A percentile compares a stretch with the other conserved stretches of the same genome.
Evolutionary conservation across 1,140 invertebrate species (phyloP).

Genomic region (Oryctes rhinoceros): DNA sequence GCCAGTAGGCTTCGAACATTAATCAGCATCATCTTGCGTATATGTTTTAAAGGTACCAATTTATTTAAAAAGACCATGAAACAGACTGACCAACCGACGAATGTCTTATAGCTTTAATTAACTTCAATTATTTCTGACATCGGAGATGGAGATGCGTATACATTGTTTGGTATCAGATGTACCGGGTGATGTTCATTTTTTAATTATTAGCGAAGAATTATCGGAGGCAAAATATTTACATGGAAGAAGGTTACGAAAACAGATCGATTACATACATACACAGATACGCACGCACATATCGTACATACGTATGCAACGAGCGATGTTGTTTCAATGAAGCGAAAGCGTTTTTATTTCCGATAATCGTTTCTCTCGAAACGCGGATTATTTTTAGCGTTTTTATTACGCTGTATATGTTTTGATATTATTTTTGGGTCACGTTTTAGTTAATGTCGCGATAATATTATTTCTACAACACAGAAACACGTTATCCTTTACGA

Average conservation of each 20-base stretch:
- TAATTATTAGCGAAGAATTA: not conserved
- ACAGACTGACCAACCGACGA: no score
- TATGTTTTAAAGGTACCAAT: no score
- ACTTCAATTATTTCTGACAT: no score
- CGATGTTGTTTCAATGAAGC: no score
- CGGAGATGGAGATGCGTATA: not conserved
- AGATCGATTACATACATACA: not conserved
- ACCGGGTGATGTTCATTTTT: not conserved
- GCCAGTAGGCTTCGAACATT: no score
- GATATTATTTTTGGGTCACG: not conserved
- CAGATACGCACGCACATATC: not conserved
- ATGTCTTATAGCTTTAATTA: no score
- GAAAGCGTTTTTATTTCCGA: not conserved
- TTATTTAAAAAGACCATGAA: no score
- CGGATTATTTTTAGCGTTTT: not conserved
- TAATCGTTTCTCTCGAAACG: not conserved
- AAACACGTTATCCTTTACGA: no score
- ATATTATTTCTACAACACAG: no score
- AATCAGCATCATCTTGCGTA: no score
- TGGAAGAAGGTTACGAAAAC: constrained; percentile 1
- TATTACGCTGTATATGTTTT: not conserved
- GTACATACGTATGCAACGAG: no score
- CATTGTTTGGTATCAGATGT: not conserved
- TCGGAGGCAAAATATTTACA: constrained; percentile 7
- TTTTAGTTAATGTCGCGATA: no score